Percentiles rank a stretch among this genome's conserved stretches.
phyloP scores from a whole-genome alignment of 2,113 vertebrate genomes.

The Grus americana region DNA sequence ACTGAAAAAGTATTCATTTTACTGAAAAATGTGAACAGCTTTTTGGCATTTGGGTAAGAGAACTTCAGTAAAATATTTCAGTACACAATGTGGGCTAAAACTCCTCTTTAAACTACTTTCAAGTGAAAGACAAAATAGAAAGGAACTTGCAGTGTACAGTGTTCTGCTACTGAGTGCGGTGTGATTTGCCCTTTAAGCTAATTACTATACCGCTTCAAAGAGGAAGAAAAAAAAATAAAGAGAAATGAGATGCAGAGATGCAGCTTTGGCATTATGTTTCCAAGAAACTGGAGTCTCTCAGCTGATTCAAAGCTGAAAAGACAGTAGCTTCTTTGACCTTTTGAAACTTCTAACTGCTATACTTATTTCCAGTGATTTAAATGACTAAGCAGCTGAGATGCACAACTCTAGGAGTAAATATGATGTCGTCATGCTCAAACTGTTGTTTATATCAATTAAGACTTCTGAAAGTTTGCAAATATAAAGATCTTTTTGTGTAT shows the following conservation, averaged over 20 bases:
- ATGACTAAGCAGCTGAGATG: constrained; percentile 52
- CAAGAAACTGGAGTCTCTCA: constrained; percentile 59
- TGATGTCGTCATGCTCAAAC: constrained; percentile 8
- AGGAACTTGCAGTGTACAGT: neutral
- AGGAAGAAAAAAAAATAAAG: neutral
- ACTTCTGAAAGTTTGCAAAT: constrained; percentile 25
- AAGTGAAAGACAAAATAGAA: constrained; percentile 40
- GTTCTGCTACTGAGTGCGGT: neutral
- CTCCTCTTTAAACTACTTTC: neutral
- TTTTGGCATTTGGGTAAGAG: neutral
- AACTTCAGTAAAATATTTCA: neutral
- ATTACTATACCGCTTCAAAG: constrained; percentile 60
- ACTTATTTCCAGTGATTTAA: constrained; percentile 48
- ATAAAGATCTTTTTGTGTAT: constrained; percentile 26
- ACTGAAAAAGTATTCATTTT: neutral
- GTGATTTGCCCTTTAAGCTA: constrained; percentile 53
- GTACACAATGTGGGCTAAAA: neutral
- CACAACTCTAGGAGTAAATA: neutral
- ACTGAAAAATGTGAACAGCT: neutral
- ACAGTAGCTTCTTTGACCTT: constrained; percentile 71
- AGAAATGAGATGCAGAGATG: constrained; percentile 49
- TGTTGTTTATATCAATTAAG: constrained; percentile 27
- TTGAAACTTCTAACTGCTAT: constrained; percentile 55
- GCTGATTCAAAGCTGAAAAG: constrained; percentile 73
- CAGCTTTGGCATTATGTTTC: constrained; percentile 51